Evolutionary conservation across 2,888 invertebrate genomes (phyloP).

Genomic region (Euzetes globulus): DNA sequence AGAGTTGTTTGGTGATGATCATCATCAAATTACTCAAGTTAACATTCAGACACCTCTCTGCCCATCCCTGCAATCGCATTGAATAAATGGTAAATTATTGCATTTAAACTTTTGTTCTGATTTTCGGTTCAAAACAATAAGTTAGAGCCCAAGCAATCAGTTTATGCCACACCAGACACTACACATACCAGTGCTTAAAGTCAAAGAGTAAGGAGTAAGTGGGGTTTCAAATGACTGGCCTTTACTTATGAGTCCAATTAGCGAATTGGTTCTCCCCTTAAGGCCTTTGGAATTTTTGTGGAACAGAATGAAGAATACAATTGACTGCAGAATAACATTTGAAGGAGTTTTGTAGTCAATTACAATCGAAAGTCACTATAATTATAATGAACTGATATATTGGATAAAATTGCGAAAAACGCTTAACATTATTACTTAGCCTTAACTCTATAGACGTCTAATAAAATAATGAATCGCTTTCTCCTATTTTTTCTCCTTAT

Average conservation of each 20-base stretch:
- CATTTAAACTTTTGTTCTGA: not conserved
- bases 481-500: not conserved
- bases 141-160: not conserved
- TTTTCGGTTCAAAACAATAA: not conserved
- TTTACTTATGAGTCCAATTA: conserved; percentile 19
- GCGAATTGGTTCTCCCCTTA: conserved; percentile 3
- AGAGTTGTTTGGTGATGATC: too few relatives aligned
- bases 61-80: too few relatives aligned
- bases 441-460: not conserved
- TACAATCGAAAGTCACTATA: not conserved
- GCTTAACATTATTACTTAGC: not conserved
- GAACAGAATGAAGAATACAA: not conserved
- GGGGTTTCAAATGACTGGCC: not conserved
- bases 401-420: conserved; percentile 1
- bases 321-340: not conserved
- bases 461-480: conserved; percentile 7
- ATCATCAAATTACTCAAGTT: too few relatives aligned
- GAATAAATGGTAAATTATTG: too few relatives aligned
- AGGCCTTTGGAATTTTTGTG: not conserved
- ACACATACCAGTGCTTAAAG: not conserved
- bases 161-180: not conserved
- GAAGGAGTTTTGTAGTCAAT: not conserved
- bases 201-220: not conserved
- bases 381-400: conserved; percentile 12
- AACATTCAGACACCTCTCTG: too few relatives aligned